Evolutionary conservation across 2,888 invertebrate species (phyloP), one percentile per base, ranked within the genome.

Genomic region (Pristionchus maxplancki): DNA sequence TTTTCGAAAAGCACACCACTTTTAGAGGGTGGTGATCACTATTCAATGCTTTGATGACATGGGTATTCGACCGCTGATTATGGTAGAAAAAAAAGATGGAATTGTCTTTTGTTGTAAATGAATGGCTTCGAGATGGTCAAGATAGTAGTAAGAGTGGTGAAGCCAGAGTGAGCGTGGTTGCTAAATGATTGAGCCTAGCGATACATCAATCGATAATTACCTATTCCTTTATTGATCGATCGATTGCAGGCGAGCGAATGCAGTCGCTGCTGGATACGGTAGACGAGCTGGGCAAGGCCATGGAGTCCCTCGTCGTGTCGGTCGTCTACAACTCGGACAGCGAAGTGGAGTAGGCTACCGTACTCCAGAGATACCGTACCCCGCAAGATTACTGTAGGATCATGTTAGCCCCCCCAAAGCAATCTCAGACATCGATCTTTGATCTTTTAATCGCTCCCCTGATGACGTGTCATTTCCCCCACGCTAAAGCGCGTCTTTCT

Each of bases 241-340:
- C 20, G 62, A 24, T 88, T 88, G 17, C 81, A 88, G 88, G 88
- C 58, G 88, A 88, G 81, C 96, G 96, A 93, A 96, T 94, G 93
- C 93, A 94, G 62, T 89, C 90, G 62, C 90, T 94, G 82, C 91
- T 94, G 90, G 91, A 91, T 44, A 94, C 94, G 28, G 94, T 93
- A 71, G 97, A 97, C 95, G 97, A 97, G 95, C 96, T 97, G 91
- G 91, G 91, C 20, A 71, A 62, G 97, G 97, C 97, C 89, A 97
- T 97, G 92, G 97, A 97, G 94, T 97, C 97, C 94, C 96, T 98
- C 94, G 98, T 98, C 91, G 97, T 97, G 81, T 97, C 97, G 87
- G 97, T 98, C 96, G 97, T 97, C 74, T 97, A 97, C 94, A 97
- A 97, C 89, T 96, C 96, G 78, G 95, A 94, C 20, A 94, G 94